phyloP scores from a whole-genome alignment of 2,113 vertebrate genomes.

The Synodontis membranacea region DNA sequence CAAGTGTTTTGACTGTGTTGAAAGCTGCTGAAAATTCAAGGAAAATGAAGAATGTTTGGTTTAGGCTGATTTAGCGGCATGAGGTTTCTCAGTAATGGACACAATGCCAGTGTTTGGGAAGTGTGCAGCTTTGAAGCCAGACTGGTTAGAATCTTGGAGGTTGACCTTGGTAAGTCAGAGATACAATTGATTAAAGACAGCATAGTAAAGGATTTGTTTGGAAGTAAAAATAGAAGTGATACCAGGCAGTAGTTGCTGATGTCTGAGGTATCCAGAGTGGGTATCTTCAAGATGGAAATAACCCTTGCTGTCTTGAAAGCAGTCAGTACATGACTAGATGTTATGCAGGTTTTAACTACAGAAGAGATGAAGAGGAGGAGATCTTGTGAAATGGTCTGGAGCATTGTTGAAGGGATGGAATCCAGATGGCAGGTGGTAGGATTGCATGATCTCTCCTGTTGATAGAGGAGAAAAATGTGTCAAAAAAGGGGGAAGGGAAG shows the following conservation, averaged over 20 bases:
- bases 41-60: too few species aligned
- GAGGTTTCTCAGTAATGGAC: too few species aligned
- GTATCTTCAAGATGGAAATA: neutral
- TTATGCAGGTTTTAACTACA: neutral
- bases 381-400: neutral
- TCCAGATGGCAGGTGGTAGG: neutral
- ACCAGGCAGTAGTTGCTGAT: neutral
- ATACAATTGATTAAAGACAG: neutral
- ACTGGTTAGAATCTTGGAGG: neutral
- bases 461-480: neutral
- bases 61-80: too few species aligned
- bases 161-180: neutral
- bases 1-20: too few species aligned
- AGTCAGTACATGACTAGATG: neutral
- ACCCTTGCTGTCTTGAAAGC: too few species aligned
- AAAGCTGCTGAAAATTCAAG: too few species aligned
- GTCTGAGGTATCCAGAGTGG: neutral
- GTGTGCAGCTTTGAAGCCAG: too few species aligned
- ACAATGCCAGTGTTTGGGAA: too few species aligned
- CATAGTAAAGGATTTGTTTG: neutral
- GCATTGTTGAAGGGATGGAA: neutral
- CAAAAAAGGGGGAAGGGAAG: neutral
- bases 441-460: neutral
- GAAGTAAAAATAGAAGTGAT: neutral
- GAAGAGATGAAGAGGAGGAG: neutral